Conservation (phyloP, 2,113 vertebrate species). For the Myrmophylax atrothorax region DNA sequence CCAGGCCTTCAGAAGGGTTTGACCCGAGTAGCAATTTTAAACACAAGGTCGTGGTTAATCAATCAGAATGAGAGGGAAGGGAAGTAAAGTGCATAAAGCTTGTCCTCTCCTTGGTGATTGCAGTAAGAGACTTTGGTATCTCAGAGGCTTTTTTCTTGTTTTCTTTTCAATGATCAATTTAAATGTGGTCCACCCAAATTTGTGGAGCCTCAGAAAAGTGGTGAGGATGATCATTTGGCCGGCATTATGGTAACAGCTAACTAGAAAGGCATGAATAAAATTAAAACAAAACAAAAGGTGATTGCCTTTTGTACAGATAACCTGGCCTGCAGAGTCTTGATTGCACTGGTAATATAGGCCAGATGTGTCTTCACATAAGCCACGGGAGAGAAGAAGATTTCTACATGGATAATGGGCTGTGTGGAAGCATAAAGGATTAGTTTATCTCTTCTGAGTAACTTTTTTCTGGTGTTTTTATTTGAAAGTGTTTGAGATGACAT, state of each 20-base stretch:
- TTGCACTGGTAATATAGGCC: neutral
- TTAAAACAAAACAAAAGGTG: slow-evolving; percentile 10
- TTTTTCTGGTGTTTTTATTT: neutral
- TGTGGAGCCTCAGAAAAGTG: neutral
- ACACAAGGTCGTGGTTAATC: slow-evolving; percentile 8
- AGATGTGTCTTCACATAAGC: slow-evolving; percentile 38
- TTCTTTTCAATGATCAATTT: neutral
- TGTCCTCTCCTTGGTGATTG: neutral
- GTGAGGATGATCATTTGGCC: neutral
- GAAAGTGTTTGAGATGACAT: neutral
- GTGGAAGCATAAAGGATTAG: neutral
- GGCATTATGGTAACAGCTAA: neutral
- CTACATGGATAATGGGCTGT: neutral
- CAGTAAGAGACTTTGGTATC: neutral
- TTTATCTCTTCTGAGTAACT: neutral
- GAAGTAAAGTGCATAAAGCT: neutral
- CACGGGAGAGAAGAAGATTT: neutral
- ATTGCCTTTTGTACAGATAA: slow-evolving; percentile 44
- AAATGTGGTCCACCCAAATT: neutral
- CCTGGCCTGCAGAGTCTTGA: neutral
- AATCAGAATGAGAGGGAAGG: slow-evolving; percentile 15
- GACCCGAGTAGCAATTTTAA: neutral
- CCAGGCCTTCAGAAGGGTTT: slow-evolving; percentile 33
- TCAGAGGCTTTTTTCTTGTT: neutral
- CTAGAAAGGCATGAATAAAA: slow-evolving; percentile 10